A percentile compares a stretch with the other conserved stretches of the same genome.
Conservation (phyloP, 2,113 vertebrate species). For the Macrotus californicus region DNA sequence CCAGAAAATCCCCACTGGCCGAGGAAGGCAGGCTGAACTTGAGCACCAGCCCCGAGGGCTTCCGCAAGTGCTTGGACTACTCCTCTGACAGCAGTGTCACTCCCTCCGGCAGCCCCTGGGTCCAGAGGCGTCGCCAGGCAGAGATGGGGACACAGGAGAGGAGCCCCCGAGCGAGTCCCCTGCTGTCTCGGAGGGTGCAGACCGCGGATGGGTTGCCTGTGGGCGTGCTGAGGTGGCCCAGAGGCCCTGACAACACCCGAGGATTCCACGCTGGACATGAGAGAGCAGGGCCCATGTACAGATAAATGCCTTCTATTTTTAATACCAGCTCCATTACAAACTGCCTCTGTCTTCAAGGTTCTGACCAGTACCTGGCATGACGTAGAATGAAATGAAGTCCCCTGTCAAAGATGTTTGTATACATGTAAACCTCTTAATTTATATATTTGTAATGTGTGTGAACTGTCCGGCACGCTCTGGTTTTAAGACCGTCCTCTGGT, state of each 20-base stretch:
- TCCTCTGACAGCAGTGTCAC: slow-evolving; percentile 96
- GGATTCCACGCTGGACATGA: slow-evolving; percentile 88
- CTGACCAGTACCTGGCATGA: slow-evolving; percentile 43
- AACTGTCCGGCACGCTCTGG: background rate
- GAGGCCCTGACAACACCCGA: slow-evolving; percentile 92
- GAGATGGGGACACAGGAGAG: slow-evolving; percentile 87
- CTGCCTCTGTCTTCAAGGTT: background rate
- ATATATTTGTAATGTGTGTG: slow-evolving; percentile 57
- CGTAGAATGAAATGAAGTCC: slow-evolving; percentile 9
- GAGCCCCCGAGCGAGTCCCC: slow-evolving; percentile 89
- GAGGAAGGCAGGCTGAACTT: slow-evolving; percentile 83
- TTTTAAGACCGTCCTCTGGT: background rate
- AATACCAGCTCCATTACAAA: background rate
- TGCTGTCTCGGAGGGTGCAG: slow-evolving; percentile 89
- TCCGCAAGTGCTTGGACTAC: slow-evolving; percentile 86
- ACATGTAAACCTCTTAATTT: slow-evolving; percentile 50
- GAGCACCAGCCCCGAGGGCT: slow-evolving; percentile 80
- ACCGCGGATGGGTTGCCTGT: slow-evolving; percentile 89
- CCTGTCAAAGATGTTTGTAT: slow-evolving; percentile 52
- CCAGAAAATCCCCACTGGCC: slow-evolving; percentile 87
- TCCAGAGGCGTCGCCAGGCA: slow-evolving; percentile 91
- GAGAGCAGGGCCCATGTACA: slow-evolving; percentile 72
- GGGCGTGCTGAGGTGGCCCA: slow-evolving; percentile 90
- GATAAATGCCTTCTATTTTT: slow-evolving; percentile 38
- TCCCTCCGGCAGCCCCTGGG: slow-evolving; percentile 96